Conservation (phyloP, 2,888 invertebrate species). For the Diarsia brunnea region DNA sequence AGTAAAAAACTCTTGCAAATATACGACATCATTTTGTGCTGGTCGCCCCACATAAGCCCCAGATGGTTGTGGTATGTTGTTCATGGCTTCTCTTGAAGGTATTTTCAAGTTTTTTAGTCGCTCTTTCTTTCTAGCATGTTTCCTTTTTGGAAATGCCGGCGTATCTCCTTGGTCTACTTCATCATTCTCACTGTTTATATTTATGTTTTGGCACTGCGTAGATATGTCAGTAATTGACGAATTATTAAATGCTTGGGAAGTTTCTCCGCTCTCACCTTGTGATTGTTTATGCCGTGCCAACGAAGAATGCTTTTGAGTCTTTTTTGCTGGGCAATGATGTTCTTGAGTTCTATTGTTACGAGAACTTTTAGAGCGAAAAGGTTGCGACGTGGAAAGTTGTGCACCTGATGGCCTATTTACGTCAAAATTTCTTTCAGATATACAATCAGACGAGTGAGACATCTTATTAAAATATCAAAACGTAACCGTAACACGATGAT, state of each 20-base stretch:
- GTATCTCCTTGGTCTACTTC: constrained; percentile 64
- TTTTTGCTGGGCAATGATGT: constrained; percentile 59
- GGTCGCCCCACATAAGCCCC: constrained; percentile 56
- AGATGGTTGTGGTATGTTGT: constrained; percentile 61
- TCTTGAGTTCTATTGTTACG: constrained; percentile 69
- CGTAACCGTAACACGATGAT: constrained; percentile 20
- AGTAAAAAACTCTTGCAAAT: constrained; percentile 79
- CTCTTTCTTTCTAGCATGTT: constrained; percentile 81
- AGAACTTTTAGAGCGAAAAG: constrained; percentile 72
- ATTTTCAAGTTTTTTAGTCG: constrained; percentile 78
- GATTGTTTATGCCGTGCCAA: constrained; percentile 58
- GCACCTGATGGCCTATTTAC: constrained; percentile 72
- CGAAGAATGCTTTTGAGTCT: constrained; percentile 46
- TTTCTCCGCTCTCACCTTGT: constrained; percentile 53
- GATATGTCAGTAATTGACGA: constrained; percentile 66
- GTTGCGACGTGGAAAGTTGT: constrained; percentile 73
- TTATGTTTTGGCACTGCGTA: constrained; percentile 69
- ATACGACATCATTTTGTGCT: constrained; percentile 64
- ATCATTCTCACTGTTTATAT: constrained; percentile 69
- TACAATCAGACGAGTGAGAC: constrained; percentile 73
- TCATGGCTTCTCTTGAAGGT: constrained; percentile 64
- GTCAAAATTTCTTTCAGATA: constrained; percentile 72
- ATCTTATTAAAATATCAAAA: constrained; percentile 63
- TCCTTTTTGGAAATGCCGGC: constrained; percentile 71
- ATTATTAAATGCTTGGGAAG: constrained; percentile 57